Conservation (phyloP, 37 sponge, comb jelly and placozoan species). For the Corticium candelabrum region DNA sequence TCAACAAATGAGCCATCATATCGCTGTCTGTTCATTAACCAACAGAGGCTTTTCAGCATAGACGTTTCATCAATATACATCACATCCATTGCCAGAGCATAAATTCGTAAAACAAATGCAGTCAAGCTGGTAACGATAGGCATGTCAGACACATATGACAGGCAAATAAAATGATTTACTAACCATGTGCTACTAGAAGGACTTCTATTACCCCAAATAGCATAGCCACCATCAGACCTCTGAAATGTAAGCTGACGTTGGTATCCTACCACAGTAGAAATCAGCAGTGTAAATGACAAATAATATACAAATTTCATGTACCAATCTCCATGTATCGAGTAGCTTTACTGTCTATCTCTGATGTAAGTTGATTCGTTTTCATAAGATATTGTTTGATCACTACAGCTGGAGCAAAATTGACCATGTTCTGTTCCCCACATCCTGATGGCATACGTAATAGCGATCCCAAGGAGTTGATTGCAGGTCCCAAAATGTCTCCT, state of each 20-base stretch:
- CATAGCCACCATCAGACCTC: background rate
- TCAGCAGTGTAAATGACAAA: no score
- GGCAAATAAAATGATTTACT: background rate
- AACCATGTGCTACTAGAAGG: background rate
- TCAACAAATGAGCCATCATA: background rate
- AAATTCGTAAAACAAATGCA: background rate
- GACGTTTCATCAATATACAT: background rate
- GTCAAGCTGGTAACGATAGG: background rate
- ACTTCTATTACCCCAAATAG: background rate
- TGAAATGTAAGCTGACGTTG: background rate
- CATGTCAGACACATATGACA: background rate
- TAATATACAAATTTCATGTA: no score
- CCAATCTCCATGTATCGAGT: background rate
- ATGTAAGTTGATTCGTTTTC: background rate
- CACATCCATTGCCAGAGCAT: background rate
- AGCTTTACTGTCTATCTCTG: background rate
- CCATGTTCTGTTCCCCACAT: background rate
- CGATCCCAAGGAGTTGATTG: background rate
- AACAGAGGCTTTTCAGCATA: background rate
- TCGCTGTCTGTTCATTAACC: background rate
- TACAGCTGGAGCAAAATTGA: background rate
- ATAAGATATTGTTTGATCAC: background rate
- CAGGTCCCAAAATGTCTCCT: background rate
- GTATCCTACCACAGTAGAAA: background rate
- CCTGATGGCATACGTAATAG: background rate